These are phyloP conservation scores for Drosophila siamana DNA, from an alignment of 2,888 invertebrate genomes.

Conservation along the genomic window DNA sequence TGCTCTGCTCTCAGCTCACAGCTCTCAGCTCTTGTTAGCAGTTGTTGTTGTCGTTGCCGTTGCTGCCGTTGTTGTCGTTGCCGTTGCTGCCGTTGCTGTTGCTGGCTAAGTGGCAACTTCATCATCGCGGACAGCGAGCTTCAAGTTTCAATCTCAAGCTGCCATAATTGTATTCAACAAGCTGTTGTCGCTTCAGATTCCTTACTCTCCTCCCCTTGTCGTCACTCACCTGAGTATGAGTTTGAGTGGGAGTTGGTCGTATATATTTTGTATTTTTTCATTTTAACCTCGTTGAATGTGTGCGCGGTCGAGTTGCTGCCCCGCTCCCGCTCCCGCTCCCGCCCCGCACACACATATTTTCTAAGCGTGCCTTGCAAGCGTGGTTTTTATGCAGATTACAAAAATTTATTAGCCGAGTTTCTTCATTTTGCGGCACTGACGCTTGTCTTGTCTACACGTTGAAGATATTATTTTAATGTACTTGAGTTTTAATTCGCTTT, in stretches of 20 bases:
- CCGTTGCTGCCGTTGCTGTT: slow-evolving; percentile 26
- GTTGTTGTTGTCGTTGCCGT: slow-evolving; percentile 30
- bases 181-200: slow-evolving; percentile 73
- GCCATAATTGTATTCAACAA: slow-evolving; percentile 79
- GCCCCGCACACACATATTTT: too few species aligned
- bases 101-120: slow-evolving; percentile 74
- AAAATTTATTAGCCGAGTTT: slow-evolving; percentile 70
- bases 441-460: slow-evolving; percentile 31
- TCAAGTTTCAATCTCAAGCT: slow-evolving; percentile 71
- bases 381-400: slow-evolving; percentile 71
- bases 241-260: slow-evolving; percentile 14
- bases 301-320: slow-evolving; percentile 23
- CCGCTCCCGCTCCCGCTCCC: neutral
- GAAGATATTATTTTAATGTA: slow-evolving; percentile 63
- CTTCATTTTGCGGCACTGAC: slow-evolving; percentile 43
- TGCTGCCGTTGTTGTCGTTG: slow-evolving; percentile 40
- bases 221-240: slow-evolving; percentile 25
- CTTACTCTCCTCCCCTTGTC: neutral
- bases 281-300: slow-evolving; percentile 53
- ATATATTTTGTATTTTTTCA: slow-evolving; percentile 68
- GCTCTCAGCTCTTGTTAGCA: slow-evolving; percentile 29
- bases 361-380: neutral
- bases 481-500: slow-evolving; percentile 69
- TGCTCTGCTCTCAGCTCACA: slow-evolving; percentile 47
- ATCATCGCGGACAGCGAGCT: slow-evolving; percentile 66